Percentiles rank a stretch among this genome's conserved stretches.
Conservation (phyloP, 2,888 invertebrate genomes). For the Electrophaes corylata region DNA sequence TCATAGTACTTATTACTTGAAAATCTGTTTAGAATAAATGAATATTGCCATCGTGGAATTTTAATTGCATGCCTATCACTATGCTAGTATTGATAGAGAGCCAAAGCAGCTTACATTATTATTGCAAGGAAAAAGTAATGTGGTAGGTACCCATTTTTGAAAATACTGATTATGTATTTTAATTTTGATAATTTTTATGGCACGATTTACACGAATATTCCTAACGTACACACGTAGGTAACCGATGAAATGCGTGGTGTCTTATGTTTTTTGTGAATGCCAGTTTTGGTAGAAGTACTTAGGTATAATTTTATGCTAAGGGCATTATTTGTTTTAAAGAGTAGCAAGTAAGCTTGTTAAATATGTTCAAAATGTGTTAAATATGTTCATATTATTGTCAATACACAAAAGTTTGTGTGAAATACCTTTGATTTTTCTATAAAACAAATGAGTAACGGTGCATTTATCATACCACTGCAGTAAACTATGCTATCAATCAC, state of each 20-base stretch:
- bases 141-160: not conserved
- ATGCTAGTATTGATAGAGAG: constrained; percentile 25
- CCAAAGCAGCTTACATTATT: constrained; percentile 12
- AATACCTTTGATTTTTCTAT: not conserved
- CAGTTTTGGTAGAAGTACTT: constrained; percentile 7
- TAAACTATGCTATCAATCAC: constrained; percentile 18
- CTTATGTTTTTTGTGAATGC: constrained; percentile 6
- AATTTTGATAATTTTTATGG: not conserved
- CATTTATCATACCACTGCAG: constrained; percentile 10
- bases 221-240: not conserved
- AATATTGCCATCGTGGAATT: constrained; percentile 25
- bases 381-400: constrained; percentile 3
- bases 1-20: constrained; percentile 2
- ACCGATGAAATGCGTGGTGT: not conserved
- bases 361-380: constrained; percentile 12
- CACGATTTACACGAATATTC: not conserved
- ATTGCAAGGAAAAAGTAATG: constrained; percentile 9
- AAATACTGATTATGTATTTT: not conserved
- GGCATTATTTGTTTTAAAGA: constrained; percentile 18
- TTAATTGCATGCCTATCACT: constrained; percentile 27
- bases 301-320: constrained; percentile 23
- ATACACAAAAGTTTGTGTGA: no score
- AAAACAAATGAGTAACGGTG: constrained; percentile 9
- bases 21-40: constrained; percentile 21
- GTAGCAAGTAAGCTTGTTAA: not conserved